These are phyloP conservation scores for Rhinolophus sinicus DNA, from an alignment of 2,113 vertebrate species.

Conservation along the genomic window DNA sequence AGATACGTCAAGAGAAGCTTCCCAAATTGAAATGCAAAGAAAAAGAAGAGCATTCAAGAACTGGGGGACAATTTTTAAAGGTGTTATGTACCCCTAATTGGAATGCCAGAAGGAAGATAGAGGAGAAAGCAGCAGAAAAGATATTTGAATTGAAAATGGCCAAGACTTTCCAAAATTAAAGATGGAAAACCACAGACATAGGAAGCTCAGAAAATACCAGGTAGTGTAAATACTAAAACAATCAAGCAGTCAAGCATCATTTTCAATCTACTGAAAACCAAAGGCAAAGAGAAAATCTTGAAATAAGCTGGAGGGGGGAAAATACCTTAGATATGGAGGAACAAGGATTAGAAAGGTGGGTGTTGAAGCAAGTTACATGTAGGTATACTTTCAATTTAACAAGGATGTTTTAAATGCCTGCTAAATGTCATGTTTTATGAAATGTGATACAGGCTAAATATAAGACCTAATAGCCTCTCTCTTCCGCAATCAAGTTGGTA, in stretches of 20 bases:
- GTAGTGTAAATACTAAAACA: neutral
- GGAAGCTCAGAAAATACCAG: neutral
- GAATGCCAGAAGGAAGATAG: neutral
- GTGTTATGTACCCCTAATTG: neutral
- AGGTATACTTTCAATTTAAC: neutral
- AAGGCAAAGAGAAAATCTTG: neutral
- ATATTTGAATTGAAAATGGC: neutral
- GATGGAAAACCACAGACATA: neutral
- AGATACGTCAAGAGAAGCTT: neutral
- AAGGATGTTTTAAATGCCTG: conserved; percentile 27
- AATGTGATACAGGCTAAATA: neutral
- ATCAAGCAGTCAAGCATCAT: neutral
- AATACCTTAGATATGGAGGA: neutral
- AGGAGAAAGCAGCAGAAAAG: neutral
- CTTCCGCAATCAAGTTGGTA: neutral
- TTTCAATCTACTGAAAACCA: neutral
- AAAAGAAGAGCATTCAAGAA: neutral
- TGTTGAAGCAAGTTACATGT: neutral
- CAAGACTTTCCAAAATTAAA: neutral
- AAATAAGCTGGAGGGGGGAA: neutral
- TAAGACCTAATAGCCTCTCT: neutral
- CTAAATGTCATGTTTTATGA: neutral
- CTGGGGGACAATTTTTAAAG: neutral
- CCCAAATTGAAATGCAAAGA: neutral
- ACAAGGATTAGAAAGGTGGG: neutral